Base-by-base conservation (phyloP, 2,888 invertebrate species). In the Xylota sylvarum region DNA sequence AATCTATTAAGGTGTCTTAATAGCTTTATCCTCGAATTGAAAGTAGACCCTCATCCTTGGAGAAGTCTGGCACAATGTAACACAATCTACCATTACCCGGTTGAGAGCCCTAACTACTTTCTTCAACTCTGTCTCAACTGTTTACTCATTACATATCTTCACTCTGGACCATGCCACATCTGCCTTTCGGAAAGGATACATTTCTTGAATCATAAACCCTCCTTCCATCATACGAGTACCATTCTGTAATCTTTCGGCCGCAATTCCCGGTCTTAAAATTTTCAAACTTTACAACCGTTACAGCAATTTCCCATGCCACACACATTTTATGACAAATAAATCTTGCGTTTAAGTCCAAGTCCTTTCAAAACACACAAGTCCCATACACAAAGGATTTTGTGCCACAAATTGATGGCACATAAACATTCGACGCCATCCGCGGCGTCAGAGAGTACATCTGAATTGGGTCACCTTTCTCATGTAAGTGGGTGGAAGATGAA, bases 291-390 rank as follows among this genome's bases (percentile, higher is more conserved):
- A 52, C 60, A 60, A 23, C 10, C 23, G 23, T 9, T 60, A 30
- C 37, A 50, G 37, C 40, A 19, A 23, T 23, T 27, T 27, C 23
- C n/a, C 17, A 17, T 40, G 32, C 9, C 14, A 40, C n/a, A 50
- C n/a, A 58, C 19, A 65, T 82, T 81, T 82, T 56, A 76, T 56
- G 56, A 56, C 32, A 58, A 55, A 82, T 76, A 76, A 82, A 76
- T 82, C 40, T 48, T 9, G 14, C 14, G 40, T 27, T 9, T 62
- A 69, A 69, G 48, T 62, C 40, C 10, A 10, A 56, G 69, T 67
- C 62, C 48, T 56, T 56, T 19, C 70, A 69, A 10, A 7, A 7
- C 9, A 35, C 62, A 82, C 55, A 43, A 55, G 30, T 50, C 30
- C 17, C 35, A 17, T 46, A 56, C n/a, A 37, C 40, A 43, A 32